phyloP scores from a whole-genome alignment of 2,888 invertebrate species.

The Trissolcus brochymenae region DNA sequence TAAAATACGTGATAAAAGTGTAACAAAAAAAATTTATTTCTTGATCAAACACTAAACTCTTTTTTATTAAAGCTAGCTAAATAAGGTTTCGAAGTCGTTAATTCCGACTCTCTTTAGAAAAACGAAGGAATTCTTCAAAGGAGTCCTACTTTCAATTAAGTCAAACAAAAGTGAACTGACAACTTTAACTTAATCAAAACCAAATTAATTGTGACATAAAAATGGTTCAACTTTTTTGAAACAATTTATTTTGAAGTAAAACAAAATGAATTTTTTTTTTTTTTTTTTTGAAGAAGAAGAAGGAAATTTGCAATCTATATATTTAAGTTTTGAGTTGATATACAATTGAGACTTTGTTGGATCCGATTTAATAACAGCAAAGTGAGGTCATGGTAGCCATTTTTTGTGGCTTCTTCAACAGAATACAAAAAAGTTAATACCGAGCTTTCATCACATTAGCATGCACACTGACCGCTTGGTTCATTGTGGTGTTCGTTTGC shows the following conservation, averaged over 20 bases:
- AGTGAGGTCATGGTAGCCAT: conserved; percentile 11
- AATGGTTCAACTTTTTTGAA: too few relatives aligned
- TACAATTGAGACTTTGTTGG: too few relatives aligned
- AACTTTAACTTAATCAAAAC: too few relatives aligned
- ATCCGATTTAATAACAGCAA: too few relatives aligned
- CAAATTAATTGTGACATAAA: too few relatives aligned
- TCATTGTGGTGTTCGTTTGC: conserved; percentile 11
- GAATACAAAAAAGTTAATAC: conserved; percentile 17
- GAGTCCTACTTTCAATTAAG: conserved; percentile 6
- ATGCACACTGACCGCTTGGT: conserved; percentile 9
- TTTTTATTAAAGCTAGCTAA: conserved; percentile 23
- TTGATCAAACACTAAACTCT: conserved; percentile 18
- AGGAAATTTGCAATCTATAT: too few relatives aligned
- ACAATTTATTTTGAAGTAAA: too few relatives aligned
- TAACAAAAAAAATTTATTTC: conserved; percentile 18
- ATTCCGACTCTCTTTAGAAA: conserved; percentile 16
- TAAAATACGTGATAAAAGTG: conserved; percentile 8
- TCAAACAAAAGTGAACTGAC: conserved; percentile 7
- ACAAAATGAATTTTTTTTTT: too few relatives aligned
- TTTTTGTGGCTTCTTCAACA: conserved; percentile 18
- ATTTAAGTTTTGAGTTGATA: too few relatives aligned
- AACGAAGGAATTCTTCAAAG: conserved; percentile 17
- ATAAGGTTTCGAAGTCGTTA: conserved; percentile 15
- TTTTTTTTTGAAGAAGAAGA: too few relatives aligned
- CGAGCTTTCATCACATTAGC: conserved; percentile 21